Base-by-base conservation (phyloP, 1,140 invertebrate genomes). In the Temnothorax curvispinosus region DNA sequence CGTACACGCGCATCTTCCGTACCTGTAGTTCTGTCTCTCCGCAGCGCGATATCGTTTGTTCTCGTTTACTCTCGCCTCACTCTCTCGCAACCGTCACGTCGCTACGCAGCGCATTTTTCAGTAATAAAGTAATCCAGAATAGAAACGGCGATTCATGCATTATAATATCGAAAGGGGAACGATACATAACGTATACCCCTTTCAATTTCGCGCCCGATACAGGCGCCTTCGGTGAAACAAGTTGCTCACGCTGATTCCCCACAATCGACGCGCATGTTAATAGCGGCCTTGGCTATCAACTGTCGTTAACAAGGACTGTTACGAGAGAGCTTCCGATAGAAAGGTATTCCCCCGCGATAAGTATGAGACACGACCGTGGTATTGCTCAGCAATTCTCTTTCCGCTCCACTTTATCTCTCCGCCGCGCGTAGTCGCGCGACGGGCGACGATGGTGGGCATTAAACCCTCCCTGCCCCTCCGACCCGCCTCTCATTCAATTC, bases 261-360 rank as follows among this genome's bases (percentile, higher is more conserved):
- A 13, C 41, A 60, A 75, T 84, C 54, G 67, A 58, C 67, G 8
- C 38, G 88, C 72, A 62, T 76, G 74, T 88, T 78, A 76, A 74
- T 77, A 85, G 74, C 69, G 60, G 58, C 21, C 72, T 35, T 27
- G 56, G 67, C 77, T 87, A 89, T 91, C 81, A 52, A 64, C 56
- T 58, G 90, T 89, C 89, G 88, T 91, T 91, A 91, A 91, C 86
- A 91, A 80, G 86, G 52, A 54, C 44, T 81, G 90, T 88, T 90
- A 89, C 88, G 88, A 90, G 86, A 64, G 69, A 64, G 69, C 67
- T 38, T 21, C 35, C 50, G 90, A 91, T 91, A 90, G 90, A 86
- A 91, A 91, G 64, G 90, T 88, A 91, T 91, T 88, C 85, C 27
- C 27, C 27, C 86, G 18, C 82, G 89, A 91, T 91, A 91, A 87